Percentiles rank a stretch among this genome's conserved stretches.
Conservation (phyloP, 1,140 invertebrate genomes). For the Agrilus planipennis region DNA sequence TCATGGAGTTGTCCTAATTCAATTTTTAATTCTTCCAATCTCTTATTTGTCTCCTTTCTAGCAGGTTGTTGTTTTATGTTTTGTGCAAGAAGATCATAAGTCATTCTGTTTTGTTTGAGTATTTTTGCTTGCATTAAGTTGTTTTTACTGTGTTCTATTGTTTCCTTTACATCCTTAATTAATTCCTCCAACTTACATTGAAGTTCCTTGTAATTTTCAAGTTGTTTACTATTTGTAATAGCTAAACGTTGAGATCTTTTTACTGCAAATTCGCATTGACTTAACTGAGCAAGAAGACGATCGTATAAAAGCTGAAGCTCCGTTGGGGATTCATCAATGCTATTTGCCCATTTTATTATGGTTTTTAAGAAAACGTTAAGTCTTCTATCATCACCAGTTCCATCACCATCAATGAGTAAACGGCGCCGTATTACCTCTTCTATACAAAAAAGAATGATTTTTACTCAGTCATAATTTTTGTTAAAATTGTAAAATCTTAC, state of each 20-base stretch:
- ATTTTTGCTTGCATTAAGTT: slow-evolving; percentile 70
- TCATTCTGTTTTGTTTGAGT: slow-evolving; percentile 77
- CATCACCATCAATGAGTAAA: slow-evolving; percentile 89
- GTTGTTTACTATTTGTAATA: slow-evolving; percentile 71
- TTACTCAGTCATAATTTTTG: slow-evolving; percentile 2
- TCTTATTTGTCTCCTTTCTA: slow-evolving; percentile 66
- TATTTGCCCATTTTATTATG: slow-evolving; percentile 78
- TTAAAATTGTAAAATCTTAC: slow-evolving; percentile 1
- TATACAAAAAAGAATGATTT: slow-evolving; percentile 36
- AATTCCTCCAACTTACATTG: slow-evolving; percentile 63
- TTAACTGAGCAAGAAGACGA: slow-evolving; percentile 66
- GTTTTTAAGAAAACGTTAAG: slow-evolving; percentile 77
- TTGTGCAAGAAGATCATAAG: slow-evolving; percentile 86
- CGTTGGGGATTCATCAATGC: slow-evolving; percentile 51
- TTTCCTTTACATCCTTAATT: slow-evolving; percentile 60
- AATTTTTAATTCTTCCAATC: slow-evolving; percentile 58
- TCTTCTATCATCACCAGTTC: slow-evolving; percentile 85
- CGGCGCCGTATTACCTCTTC: slow-evolving; percentile 87
- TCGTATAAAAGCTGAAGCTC: slow-evolving; percentile 67
- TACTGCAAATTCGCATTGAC: slow-evolving; percentile 80
- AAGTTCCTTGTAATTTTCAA: slow-evolving; percentile 71
- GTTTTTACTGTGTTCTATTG: slow-evolving; percentile 62
- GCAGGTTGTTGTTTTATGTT: slow-evolving; percentile 84
- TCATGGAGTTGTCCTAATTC: slow-evolving; percentile 56
- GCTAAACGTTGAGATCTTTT: slow-evolving; percentile 69